These are phyloP conservation scores for Sminthurides bifidus DNA, from an alignment of 1,140 invertebrate species.

Conservation along the genomic window DNA sequence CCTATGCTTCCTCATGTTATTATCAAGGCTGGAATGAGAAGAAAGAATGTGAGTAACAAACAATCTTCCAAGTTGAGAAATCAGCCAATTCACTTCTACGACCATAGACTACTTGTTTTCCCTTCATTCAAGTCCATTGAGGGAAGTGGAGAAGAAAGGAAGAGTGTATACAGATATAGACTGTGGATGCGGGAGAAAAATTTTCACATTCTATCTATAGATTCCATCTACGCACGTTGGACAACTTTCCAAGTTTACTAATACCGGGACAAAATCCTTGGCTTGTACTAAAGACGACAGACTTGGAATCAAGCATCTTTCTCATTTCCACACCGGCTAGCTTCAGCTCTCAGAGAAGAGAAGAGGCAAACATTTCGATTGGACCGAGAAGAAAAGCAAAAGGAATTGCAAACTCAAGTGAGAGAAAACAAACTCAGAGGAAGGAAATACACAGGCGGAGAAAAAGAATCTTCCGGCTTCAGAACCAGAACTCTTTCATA, in stretches of 20 bases:
- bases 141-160: background rate
- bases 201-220: slow-evolving; percentile 7
- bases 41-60: too few species aligned
- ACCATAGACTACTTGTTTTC: background rate
- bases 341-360: background rate
- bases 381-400: too few species aligned
- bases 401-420: too few species aligned
- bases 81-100: background rate
- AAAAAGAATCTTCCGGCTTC: too few species aligned
- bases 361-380: too few species aligned
- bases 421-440: too few species aligned
- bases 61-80: too few species aligned
- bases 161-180: background rate
- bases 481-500: too few species aligned
- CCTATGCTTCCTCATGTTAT: too few species aligned
- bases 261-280: slow-evolving; percentile 10
- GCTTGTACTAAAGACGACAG: slow-evolving; percentile 4
- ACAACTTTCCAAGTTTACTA: slow-evolving; percentile 7
- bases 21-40: too few species aligned
- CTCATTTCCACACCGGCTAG: background rate
- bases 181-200: background rate
- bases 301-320: too few species aligned
- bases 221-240: background rate
- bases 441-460: too few species aligned
- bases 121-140: background rate